phyloP scores from a whole-genome alignment of 2,888 invertebrate species.

The Tetanocera ferruginea region DNA sequence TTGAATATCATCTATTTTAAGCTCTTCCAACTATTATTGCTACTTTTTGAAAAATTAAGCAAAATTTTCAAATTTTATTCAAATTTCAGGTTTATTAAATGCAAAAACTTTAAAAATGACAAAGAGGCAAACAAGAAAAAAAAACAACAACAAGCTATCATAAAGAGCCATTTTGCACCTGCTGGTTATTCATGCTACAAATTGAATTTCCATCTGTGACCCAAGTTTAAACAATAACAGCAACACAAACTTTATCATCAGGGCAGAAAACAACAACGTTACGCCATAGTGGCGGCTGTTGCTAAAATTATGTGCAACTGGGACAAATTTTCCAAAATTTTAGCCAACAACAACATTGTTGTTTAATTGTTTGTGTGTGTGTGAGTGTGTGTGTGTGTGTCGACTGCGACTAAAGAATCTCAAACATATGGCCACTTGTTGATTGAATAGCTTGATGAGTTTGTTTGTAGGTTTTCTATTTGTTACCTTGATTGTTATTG shows the following conservation, averaged over 20 bases:
- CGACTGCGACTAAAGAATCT: not conserved
- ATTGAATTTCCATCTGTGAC: constrained; percentile 55
- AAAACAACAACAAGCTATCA: constrained; percentile 50
- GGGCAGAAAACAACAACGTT: constrained; percentile 44
- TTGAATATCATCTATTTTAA: no score
- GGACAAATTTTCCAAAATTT: constrained; percentile 39
- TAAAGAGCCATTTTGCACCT: constrained; percentile 55
- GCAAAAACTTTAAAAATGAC: not conserved
- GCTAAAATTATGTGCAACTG: constrained; percentile 41
- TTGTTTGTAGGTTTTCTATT: not conserved
- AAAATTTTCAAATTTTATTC: not conserved
- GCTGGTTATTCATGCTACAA: constrained; percentile 55
- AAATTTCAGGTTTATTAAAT: not conserved
- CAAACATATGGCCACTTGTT: no score
- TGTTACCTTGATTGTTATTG: no score
- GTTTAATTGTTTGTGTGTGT: constrained; percentile 18
- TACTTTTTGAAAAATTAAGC: not conserved
- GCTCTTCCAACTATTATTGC: no score
- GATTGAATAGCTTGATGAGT: not conserved
- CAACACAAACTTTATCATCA: constrained; percentile 17
- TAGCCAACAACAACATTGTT: constrained; percentile 24
- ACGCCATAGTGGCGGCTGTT: not conserved
- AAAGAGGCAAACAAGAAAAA: constrained; percentile 40
- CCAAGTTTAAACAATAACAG: constrained; percentile 17
- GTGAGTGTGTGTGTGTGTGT: constrained; percentile 17